Percentiles rank a stretch among this genome's conserved stretches.
phyloP scores from a whole-genome alignment of 2,888 invertebrate genomes.

The Ganaspis brasiliensis region DNA sequence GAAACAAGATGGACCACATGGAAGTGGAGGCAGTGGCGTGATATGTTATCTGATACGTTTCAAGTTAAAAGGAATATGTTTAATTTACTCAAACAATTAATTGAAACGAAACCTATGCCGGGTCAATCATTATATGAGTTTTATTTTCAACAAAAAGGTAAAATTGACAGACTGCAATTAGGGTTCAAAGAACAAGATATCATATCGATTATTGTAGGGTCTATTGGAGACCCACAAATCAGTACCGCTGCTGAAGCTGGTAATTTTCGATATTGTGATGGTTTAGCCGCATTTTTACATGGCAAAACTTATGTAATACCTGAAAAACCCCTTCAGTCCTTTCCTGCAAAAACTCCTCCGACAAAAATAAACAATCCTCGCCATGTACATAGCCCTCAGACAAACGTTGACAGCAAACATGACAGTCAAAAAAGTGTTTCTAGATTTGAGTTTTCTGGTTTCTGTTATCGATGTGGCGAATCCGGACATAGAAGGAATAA shows the following conservation, averaged over 20 bases:
- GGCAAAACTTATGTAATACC: not conserved
- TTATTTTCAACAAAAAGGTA: constrained; percentile 9
- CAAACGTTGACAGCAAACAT: too few relatives aligned
- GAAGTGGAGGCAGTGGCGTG: too few relatives aligned
- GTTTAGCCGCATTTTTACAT: not conserved
- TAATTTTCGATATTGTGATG: not conserved
- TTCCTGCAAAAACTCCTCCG: too few relatives aligned
- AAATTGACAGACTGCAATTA: not conserved
- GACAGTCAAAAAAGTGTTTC: too few relatives aligned
- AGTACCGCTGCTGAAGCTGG: not conserved
- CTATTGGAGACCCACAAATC: not conserved
- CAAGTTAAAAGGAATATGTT: not conserved
- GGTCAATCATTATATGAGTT: constrained; percentile 1
- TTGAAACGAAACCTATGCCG: not conserved
- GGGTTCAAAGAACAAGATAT: not conserved
- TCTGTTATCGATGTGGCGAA: too few relatives aligned
- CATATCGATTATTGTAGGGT: not conserved
- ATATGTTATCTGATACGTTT: not conserved
- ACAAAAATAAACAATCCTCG: too few relatives aligned
- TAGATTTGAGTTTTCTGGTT: too few relatives aligned
- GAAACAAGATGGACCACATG: too few relatives aligned
- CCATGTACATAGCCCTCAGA: too few relatives aligned
- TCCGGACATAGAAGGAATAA: too few relatives aligned
- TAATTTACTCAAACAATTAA: not conserved
- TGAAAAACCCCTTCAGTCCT: too few relatives aligned